Base-by-base conservation (phyloP, 2,113 vertebrate species). In the Festucalex cinctus region DNA sequence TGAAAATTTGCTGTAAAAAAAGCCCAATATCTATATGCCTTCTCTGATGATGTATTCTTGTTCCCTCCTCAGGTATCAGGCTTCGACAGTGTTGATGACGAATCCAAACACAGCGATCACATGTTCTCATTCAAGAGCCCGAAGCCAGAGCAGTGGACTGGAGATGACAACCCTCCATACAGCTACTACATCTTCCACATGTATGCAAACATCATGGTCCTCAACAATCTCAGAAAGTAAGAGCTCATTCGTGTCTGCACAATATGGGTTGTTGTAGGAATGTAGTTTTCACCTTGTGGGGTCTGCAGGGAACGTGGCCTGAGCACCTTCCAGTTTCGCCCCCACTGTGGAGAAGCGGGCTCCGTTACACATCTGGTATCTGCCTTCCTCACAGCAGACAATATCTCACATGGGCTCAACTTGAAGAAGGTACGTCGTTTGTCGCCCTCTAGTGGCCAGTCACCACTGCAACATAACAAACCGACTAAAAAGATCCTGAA, bases 81-180 rank as follows among this genome's bases (percentile, higher is more conserved):
- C 9, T 98, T 98, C 58, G 96, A 98, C 90, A 96, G 95, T 1
- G 95, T 97, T n/a, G 96, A 98, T 20, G 95, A 97, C 46, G 96
- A 98, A 76, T 96, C 95, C 86, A 98, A 98, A 83, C 95, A 98
- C 46, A 96, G 94, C 0, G 91, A 94, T 78, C 95, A 97, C 73
- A 94, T 96, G 94, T 97, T 98, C 88, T 95, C 95, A 17, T 91
- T 93, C 69, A 95, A 93, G 80, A 98, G 95, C 82, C 95, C 95
- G 49, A 95, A 88, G 77, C 96, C 95, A 14, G 94, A 94, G 43
- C 74, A 92, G 73, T 97, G 96, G 95, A 95, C 88, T 65, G 76
- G 83, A 3, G 91, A 93, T 58, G 91, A 92, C 72, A 97, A 98
- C 88, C 95, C 96, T 0, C 94, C 95, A 0, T 97, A 98, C 64